Base-by-base conservation (phyloP, 2,113 vertebrate genomes). In the Oreochromis aureus region DNA sequence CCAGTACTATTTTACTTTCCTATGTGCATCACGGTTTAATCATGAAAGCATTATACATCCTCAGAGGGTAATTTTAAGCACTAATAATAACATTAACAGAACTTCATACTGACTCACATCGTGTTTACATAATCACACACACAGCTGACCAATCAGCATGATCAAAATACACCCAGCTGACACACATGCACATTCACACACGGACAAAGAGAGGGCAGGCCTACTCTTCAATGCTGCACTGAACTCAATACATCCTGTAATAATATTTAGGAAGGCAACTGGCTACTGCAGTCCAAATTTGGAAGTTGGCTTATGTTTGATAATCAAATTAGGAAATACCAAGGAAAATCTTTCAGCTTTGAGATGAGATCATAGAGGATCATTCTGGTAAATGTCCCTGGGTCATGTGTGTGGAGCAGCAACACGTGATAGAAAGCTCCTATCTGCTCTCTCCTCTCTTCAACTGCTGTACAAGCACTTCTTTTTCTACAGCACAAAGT, bases 271-370 rank as follows among this genome's bases (percentile, higher is more conserved):
- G 5, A 63, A 34, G 59, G 9, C 30, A 6, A 34, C 1, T 2
- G 0, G 30, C 30, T 34, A 19, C 59, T 63, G 3, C 59, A 34
- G 59, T 34, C 30, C 58, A 61, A 61, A 61, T 18, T 32, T 61
- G 27, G 8, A 61, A 61, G 30, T 61, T 61, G 27, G 58, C 5
- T 61, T 32, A 10, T 18, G 15, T 32, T 32, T 61, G 13, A 34
- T 32, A 32, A 4, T 34, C 15, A 34, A 18, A 34, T 30, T 10
- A 34, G 30, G 15, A 34, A 18, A 61, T 61, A 1, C 0, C 3
- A 34, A 30, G 32, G 9, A 11, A 61, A 61, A 16, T 59, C 15
- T 32, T 59, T 61, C 16, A 61, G 30, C 59, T 10, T 32, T 34
- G 59, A 34, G 15, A 61, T 61, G 59, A 16, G 16, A 16, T 30